These are phyloP conservation scores for Brachypteracias leptosomus DNA, from an alignment of 2,113 vertebrate species.

Conservation along the genomic window DNA sequence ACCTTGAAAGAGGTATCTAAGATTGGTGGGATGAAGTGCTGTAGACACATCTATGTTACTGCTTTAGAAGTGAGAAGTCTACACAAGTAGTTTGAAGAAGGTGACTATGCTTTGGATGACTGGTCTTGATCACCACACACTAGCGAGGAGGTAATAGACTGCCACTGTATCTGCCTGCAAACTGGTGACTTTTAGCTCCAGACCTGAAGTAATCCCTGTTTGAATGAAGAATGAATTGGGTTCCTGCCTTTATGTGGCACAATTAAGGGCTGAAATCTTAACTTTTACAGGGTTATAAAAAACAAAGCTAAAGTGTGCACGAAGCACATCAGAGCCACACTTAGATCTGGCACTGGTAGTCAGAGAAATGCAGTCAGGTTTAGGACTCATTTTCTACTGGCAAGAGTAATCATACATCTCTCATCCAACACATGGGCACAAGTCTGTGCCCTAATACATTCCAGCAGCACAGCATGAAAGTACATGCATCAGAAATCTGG, in stretches of 20 bases:
- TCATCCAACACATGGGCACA: background rate
- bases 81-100: background rate
- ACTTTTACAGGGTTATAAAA: background rate
- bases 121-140: background rate
- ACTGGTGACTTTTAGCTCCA: background rate
- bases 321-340: background rate
- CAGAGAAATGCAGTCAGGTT: background rate
- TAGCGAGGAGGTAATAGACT: background rate
- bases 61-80: background rate
- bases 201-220: background rate
- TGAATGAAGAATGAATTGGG: background rate
- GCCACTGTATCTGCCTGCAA: background rate
- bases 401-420: background rate
- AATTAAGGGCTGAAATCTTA: background rate
- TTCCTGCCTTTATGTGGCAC: background rate
- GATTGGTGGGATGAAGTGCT: background rate
- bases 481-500: background rate
- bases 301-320: background rate
- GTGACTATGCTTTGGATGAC: background rate
- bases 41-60: background rate
- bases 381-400: background rate
- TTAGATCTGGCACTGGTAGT: background rate
- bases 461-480: background rate
- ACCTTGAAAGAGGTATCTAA: background rate
- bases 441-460: background rate